Conservation (phyloP, 2,113 vertebrate genomes). For the Petroica traversi region DNA sequence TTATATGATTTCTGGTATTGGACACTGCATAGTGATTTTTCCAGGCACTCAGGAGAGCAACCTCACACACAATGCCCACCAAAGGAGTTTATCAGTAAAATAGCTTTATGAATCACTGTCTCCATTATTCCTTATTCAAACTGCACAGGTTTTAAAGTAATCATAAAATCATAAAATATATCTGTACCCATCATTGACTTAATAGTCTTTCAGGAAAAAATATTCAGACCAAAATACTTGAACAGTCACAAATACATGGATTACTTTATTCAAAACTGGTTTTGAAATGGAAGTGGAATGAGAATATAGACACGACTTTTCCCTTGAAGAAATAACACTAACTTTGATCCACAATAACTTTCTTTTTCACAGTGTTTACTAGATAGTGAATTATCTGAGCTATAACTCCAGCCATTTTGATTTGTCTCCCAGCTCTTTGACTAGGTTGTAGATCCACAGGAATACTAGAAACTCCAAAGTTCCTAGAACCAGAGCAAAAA, state of each 20-base stretch:
- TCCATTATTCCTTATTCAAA: neutral
- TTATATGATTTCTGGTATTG: neutral
- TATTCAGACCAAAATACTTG: neutral
- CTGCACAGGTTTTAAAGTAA: neutral
- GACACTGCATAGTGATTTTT: neutral
- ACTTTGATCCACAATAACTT: neutral
- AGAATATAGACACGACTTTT: neutral
- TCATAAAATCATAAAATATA: neutral
- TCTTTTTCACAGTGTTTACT: neutral
- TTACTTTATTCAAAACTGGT: neutral
- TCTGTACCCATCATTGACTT: neutral
- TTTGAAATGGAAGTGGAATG: neutral
- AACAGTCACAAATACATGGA: neutral
- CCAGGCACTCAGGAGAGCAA: neutral
- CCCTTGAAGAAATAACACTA: neutral
- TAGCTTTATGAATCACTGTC: neutral
- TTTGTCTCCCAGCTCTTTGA: neutral
- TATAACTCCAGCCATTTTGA: neutral
- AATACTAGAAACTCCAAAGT: neutral
- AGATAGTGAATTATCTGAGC: neutral
- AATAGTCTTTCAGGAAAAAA: neutral
- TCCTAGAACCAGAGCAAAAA: neutral
- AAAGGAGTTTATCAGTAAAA: neutral
- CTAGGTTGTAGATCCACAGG: neutral
- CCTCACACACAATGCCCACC: neutral